Conservation (phyloP, 2,888 invertebrate genomes). For the Anticlea derivata region DNA sequence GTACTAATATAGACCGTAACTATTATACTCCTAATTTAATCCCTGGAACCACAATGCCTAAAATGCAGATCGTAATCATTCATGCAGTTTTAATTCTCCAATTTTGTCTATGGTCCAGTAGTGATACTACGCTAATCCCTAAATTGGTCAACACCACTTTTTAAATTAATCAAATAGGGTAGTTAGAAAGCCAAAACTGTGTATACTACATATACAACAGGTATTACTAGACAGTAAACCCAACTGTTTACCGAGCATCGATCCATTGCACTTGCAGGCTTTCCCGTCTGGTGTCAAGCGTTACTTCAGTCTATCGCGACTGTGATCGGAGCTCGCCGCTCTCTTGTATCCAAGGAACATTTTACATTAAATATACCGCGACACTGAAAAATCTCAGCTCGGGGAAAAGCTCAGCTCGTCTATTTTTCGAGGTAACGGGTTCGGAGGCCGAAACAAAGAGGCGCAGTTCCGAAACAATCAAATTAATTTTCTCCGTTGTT, state of each 20-base stretch:
- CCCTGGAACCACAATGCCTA: background rate
- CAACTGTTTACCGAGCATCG: slow-evolving; percentile 48
- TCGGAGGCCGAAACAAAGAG: slow-evolving; percentile 71
- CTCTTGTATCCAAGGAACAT: slow-evolving; percentile 39
- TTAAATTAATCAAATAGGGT: too few species aligned
- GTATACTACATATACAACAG: slow-evolving; percentile 10
- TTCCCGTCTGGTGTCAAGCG: slow-evolving; percentile 63
- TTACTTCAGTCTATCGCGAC: slow-evolving; percentile 64
- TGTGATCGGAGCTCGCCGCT: slow-evolving; percentile 53
- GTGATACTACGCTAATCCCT: slow-evolving; percentile 12
- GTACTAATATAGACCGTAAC: slow-evolving; percentile 25
- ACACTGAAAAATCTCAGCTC: slow-evolving; percentile 49
- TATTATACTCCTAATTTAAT: slow-evolving; percentile 16
- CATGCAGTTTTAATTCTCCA: slow-evolving; percentile 11
- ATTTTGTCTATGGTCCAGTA: slow-evolving; percentile 2
- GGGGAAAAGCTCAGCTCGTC: slow-evolving; percentile 57
- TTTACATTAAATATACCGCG: slow-evolving; percentile 54
- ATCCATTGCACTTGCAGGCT: slow-evolving; percentile 66
- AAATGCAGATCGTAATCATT: slow-evolving; percentile 16
- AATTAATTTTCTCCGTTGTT: slow-evolving; percentile 83
- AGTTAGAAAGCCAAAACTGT: slow-evolving; percentile 9
- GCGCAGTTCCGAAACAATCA: slow-evolving; percentile 79
- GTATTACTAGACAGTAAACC: slow-evolving; percentile 39
- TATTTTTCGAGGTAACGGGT: slow-evolving; percentile 74
- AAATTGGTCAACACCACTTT: slow-evolving; percentile 10